phyloP scores from a whole-genome alignment of 1,140 invertebrate species.

The Bombus waltoni region DNA sequence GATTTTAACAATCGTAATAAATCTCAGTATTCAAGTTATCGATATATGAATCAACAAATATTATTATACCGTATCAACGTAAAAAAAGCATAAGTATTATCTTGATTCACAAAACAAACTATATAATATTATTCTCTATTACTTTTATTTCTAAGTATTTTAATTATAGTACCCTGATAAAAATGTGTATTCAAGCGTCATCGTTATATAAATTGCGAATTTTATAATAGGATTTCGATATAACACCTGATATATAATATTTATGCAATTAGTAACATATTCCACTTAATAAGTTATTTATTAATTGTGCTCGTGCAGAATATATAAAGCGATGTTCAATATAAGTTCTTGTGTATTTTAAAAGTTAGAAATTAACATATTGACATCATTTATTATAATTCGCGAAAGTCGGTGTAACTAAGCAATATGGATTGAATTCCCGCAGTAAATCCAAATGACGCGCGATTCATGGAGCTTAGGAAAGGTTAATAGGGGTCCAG shows the following conservation, averaged over 20 bases:
- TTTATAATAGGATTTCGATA: too few species aligned
- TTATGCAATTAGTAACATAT: too few species aligned
- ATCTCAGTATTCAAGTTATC: not conserved
- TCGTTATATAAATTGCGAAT: too few species aligned
- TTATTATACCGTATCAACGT: not conserved
- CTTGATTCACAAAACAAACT: not conserved
- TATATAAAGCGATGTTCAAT: too few species aligned
- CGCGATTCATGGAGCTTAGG: conserved; percentile 28
- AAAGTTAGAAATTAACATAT: not conserved
- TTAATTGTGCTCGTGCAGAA: not conserved
- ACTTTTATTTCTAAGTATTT: too few species aligned
- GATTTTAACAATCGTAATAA: not conserved
- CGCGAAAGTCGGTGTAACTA: not conserved
- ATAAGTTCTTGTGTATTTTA: not conserved
- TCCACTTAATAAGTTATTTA: too few species aligned
- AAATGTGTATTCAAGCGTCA: not conserved
- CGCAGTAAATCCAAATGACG: conserved; percentile 55
- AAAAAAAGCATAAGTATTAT: not conserved
- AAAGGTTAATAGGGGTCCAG: conserved; percentile 68
- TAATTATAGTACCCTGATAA: too few species aligned
- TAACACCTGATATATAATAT: too few species aligned
- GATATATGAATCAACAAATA: not conserved
- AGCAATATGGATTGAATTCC: conserved; percentile 14
- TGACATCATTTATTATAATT: not conserved
- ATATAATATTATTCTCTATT: not conserved